phyloP scores from a whole-genome alignment of 1,140 invertebrate species.

The Drosophila leontia region DNA sequence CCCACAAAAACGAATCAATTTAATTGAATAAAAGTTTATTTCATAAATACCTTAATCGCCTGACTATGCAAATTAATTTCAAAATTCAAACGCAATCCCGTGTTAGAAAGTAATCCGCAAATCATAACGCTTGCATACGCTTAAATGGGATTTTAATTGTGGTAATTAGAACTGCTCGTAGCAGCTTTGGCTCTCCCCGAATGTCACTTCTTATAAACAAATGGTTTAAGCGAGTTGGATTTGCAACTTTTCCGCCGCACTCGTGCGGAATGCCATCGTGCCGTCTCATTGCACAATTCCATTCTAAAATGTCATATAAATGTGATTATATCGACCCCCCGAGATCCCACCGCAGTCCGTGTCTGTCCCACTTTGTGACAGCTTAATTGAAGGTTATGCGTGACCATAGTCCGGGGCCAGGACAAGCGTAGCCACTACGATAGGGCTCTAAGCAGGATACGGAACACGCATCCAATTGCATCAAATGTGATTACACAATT shows the following conservation, averaged over 20 bases:
- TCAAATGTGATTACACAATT: conserved; percentile 51
- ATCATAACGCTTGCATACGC: conserved; percentile 6
- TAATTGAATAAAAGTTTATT: background rate
- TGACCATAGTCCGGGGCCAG: conserved; percentile 25
- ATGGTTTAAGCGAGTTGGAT: conserved; percentile 17
- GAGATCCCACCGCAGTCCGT: background rate
- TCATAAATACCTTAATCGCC: background rate
- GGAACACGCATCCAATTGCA: conserved; percentile 45
- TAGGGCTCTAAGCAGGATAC: conserved; percentile 18
- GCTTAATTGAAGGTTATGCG: conserved; percentile 68
- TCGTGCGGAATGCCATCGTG: conserved; percentile 14
- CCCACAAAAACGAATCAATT: too few relatives aligned
- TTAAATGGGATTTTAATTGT: conserved; percentile 21
- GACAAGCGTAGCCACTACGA: conserved; percentile 6
- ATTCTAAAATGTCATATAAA: conserved; percentile 43
- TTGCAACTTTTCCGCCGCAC: conserved; percentile 18
- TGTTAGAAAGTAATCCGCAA: background rate
- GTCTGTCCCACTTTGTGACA: conserved; percentile 51
- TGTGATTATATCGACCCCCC: conserved; percentile 41
- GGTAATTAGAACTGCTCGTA: conserved; percentile 22
- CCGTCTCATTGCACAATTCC: conserved; percentile 39
- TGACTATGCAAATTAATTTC: background rate
- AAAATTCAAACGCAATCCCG: background rate
- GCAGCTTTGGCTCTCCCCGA: background rate
- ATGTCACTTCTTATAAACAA: conserved; percentile 36